Evolutionary conservation across 2,888 invertebrate genomes (phyloP), one percentile per base, ranked within the genome.

Genomic region (Brachyptera risi): DNA sequence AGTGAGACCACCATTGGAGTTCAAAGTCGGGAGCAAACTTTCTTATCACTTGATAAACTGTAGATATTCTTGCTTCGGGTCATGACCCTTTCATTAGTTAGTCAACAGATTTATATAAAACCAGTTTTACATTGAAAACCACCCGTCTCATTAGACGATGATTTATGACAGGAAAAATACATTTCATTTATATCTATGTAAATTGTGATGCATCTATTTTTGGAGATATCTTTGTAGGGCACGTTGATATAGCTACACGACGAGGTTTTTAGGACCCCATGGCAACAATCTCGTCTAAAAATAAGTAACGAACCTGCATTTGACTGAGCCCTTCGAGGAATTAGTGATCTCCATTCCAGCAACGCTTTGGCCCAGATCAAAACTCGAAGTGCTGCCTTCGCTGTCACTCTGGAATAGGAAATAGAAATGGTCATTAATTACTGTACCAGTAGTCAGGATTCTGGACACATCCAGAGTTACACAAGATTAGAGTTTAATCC

Each of bases 331-430:
- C 2, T 9, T 17, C 23, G 44, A 15, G 23, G 47, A 19, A 24
- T 38, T 42, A 15, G 19, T 24, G 35, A 63, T 51, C 7, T 37
- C 63, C 38, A 63, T 35, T n/a, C 57, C 64, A 9, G 51, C 58
- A 17, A 61, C 61, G 9, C 57, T 51, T 31, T 50, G 13, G 15
- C 58, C 63, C 37, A 63, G 21, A n/a, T 65, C 65, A 15, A 54
- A 54, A 19, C 65, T 65, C 7, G 65, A 63, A 24, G 59, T 61
- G 44, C 65, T 65, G 13, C 58, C 65, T 11, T 65, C 65, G 24
- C 63, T 63, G 62, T 65, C 65, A 47, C 62, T 65, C 65, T 63
- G 62, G 0, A 58, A 40, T 11, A n/a, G n/a, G n/a, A n/a, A n/a
- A n/a, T n/a, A n/a, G n/a, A n/a, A n/a, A n/a, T n/a, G n/a, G n/a